A percentile compares a stretch with the other conserved stretches of the same genome.
Evolutionary conservation across 2,113 vertebrate species (phyloP).

Genomic region (Petaurus breviceps): DNA sequence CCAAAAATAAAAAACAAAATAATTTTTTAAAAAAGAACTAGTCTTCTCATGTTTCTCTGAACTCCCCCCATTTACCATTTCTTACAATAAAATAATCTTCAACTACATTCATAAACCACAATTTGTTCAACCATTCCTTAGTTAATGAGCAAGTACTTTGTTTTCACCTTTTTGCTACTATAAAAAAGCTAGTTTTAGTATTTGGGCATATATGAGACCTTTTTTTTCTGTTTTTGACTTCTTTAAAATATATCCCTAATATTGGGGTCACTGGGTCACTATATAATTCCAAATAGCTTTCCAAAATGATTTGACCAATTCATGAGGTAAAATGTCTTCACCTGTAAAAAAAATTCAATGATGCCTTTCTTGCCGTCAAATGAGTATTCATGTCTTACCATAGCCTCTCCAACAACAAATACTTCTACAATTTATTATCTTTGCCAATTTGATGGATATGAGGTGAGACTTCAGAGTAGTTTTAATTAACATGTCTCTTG

Average conservation of each 20-base stretch:
- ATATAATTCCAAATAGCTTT: neutral
- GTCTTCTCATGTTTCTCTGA: neutral
- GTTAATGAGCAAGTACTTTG: neutral
- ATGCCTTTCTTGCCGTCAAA: neutral
- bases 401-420: neutral
- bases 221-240: neutral
- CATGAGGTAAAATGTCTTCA: neutral
- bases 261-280: neutral
- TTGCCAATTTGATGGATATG: neutral
- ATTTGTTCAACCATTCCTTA: neutral
- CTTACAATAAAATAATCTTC: neutral
- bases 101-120: neutral
- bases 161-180: neutral
- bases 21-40: neutral
- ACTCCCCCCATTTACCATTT: neutral
- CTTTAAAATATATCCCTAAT: neutral
- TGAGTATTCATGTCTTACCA: neutral
- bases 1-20: no score
- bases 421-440: neutral
- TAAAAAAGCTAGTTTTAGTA: neutral
- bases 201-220: neutral
- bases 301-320: neutral
- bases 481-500: neutral
- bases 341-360: no score
- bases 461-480: neutral